phyloP scores from a whole-genome alignment of 1,140 invertebrate species.

The Elysia chlorotica region DNA sequence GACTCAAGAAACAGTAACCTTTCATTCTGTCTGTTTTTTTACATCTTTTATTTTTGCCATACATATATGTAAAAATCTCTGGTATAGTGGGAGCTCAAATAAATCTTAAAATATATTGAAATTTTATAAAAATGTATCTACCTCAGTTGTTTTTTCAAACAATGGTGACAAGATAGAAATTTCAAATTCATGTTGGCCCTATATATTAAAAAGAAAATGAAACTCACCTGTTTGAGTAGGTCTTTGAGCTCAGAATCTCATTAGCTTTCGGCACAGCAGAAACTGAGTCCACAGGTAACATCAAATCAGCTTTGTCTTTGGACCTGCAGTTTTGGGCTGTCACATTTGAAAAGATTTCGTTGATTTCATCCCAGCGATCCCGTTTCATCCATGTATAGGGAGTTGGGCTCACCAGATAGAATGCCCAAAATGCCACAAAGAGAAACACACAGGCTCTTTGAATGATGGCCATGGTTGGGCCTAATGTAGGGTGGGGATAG shows the following conservation, averaged over 20 bases:
- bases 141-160: too few relatives aligned
- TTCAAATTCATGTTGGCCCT: too few relatives aligned
- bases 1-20: too few relatives aligned
- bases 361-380: constrained; percentile 87
- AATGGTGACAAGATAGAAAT: too few relatives aligned
- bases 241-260: constrained; percentile 79
- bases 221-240: constrained; percentile 83
- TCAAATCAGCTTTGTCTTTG: constrained; percentile 77
- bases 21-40: too few relatives aligned
- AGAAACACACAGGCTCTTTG: constrained; percentile 1
- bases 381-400: constrained; percentile 62
- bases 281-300: constrained; percentile 78
- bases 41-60: too few relatives aligned
- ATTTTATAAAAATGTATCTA: too few relatives aligned
- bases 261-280: constrained; percentile 94
- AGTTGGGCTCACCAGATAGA: constrained; percentile 13
- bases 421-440: constrained; percentile 19
- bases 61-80: too few relatives aligned
- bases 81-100: too few relatives aligned
- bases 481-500: too few relatives aligned
- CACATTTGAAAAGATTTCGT: constrained; percentile 81
- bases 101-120: too few relatives aligned
- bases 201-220: too few relatives aligned
- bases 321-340: constrained; percentile 84
- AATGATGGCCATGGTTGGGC: not conserved